Conservation (phyloP, 2,113 vertebrate genomes). For the Sminthopsis crassicaudata region DNA sequence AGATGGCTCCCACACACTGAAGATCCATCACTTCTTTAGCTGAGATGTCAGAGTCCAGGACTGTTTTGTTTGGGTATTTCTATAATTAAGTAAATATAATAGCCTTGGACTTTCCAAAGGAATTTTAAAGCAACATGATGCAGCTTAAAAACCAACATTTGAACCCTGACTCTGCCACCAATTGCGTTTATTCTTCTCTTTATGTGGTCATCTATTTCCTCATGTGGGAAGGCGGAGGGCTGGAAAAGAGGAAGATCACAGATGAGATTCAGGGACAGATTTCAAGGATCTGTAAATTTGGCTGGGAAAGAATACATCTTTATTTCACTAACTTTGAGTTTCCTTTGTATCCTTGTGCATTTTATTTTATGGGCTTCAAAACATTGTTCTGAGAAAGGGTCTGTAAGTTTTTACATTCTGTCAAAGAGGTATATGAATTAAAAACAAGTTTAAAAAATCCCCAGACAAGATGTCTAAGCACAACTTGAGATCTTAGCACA, state of each 20-base stretch:
- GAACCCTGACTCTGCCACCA: too few relatives aligned
- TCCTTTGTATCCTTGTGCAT: neutral
- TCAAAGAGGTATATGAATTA: neutral
- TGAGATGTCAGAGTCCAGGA: neutral
- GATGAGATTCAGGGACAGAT: neutral
- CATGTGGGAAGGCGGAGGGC: neutral
- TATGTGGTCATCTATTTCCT: neutral
- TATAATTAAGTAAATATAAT: neutral
- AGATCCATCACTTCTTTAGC: too few relatives aligned
- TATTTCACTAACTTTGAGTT: neutral
- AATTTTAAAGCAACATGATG: neutral
- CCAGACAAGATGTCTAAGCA: neutral
- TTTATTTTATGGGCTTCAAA: neutral
- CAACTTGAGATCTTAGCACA: neutral
- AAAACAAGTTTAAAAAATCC: neutral
- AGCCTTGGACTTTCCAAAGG: neutral
- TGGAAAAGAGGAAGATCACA: neutral
- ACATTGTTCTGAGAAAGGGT: neutral
- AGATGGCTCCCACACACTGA: neutral
- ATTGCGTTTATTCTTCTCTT: neutral
- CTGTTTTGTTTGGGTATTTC: neutral
- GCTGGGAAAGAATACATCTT: neutral
- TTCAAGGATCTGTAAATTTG: neutral
- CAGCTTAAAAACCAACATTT: neutral
- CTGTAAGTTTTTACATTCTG: neutral